A percentile compares a stretch with the other conserved stretches of the same genome.
Conservation (phyloP, 2,797 vertebrate species). For the Catharus ustulatus region DNA sequence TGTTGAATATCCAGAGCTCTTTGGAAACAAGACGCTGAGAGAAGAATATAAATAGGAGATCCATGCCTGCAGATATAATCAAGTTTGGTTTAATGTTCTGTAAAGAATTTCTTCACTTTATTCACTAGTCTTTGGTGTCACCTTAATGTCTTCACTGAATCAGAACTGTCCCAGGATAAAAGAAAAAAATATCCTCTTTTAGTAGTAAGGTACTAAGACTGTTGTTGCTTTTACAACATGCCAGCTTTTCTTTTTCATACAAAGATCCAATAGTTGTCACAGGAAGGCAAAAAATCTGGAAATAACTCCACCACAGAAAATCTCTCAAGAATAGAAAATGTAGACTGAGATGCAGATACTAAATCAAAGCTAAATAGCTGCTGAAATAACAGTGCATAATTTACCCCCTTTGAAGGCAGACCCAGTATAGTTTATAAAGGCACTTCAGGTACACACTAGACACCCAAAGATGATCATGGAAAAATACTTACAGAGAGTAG, state of each 20-base stretch:
- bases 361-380: neutral
- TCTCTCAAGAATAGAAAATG: neutral
- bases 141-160: neutral
- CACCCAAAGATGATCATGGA: accelerated
- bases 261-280: neutral
- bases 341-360: neutral
- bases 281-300: neutral
- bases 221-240: neutral
- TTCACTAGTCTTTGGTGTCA: neutral
- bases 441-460: neutral
- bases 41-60: neutral
- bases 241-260: neutral
- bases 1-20: neutral
- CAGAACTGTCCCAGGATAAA: neutral
- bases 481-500: neutral
- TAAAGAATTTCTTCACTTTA: neutral
- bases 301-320: neutral
- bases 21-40: neutral
- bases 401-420: neutral
- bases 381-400: neutral
- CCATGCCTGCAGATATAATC: neutral
- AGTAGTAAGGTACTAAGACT: neutral
- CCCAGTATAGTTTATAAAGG: neutral
- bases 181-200: neutral
- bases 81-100: neutral